These are phyloP conservation scores for Oligia strigilis DNA, from an alignment of 2,888 invertebrate species.

Conservation along the genomic window DNA sequence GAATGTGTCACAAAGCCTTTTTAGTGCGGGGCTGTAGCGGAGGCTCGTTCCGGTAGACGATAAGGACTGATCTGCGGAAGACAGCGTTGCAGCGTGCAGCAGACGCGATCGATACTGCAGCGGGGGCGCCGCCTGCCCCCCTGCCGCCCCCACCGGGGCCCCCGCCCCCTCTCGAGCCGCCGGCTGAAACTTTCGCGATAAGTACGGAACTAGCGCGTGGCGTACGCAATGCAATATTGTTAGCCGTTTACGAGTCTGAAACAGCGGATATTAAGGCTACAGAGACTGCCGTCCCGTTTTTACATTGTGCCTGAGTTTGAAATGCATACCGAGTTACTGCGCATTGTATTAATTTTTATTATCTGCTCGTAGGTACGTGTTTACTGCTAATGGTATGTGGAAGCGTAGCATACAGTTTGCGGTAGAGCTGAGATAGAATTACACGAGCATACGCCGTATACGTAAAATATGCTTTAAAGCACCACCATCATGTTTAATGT, in stretches of 20 bases:
- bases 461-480: conserved; percentile 20
- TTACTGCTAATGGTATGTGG: conserved; percentile 64
- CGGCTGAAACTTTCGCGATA: conserved; percentile 90
- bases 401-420: conserved; percentile 47
- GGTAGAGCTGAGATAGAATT: conserved; percentile 41
- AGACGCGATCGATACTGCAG: conserved; percentile 90
- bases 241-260: conserved; percentile 89
- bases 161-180: conserved; percentile 72
- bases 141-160: conserved; percentile 60
- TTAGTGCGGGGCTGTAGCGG: conserved; percentile 75
- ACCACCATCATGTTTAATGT: conserved; percentile 26
- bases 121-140: conserved; percentile 71
- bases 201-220: conserved; percentile 90
- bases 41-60: conserved; percentile 85
- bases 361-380: conserved; percentile 68
- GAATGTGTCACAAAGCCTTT: conserved; percentile 83
- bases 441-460: conserved; percentile 20
- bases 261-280: conserved; percentile 90
- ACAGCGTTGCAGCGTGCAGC: conserved; percentile 88
- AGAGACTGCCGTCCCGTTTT: conserved; percentile 84
- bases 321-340: conserved; percentile 83
- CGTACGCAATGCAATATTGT: conserved; percentile 91
- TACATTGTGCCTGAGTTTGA: conserved; percentile 85
- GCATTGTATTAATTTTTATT: conserved; percentile 84
- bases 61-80: conserved; percentile 90